Base-by-base conservation (phyloP, 1,140 invertebrate species). In the Drosophila athabasca region DNA sequence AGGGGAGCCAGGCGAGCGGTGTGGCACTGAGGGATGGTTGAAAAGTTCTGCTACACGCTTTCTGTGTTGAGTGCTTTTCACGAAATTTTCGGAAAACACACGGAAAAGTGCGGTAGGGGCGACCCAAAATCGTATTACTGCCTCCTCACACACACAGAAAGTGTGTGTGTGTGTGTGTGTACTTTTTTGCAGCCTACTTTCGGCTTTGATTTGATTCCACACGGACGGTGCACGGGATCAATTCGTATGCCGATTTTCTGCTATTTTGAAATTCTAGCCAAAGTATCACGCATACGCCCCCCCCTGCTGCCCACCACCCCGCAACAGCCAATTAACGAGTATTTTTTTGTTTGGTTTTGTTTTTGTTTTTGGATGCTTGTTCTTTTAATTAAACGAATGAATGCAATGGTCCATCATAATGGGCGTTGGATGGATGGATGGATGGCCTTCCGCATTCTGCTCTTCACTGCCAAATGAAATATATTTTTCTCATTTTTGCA, bases 371-470 rank as follows among this genome's bases (percentile, higher is more conserved):
- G 51, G 35, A 22, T 69, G 68, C 51, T 69, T 69, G 64, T 68
- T 46, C 65, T 66, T 84, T 77, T 81, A 81, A 84, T 84, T 82
- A 81, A 77, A 74, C 66, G 67, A 79, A 72, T 55, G 62, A 85
- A 69, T 69, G 71, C 62, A 70, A 64, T 48, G 48, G 19, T 52
- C 62, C 53, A 59, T 44, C 35, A 60, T 64, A 54, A 54, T 54
- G 51, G 64, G 22, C 58, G 52, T 54, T 29, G 39, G 9, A 31
- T 31, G 29, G 29, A 60, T 58, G 68, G 52, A 54, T 29, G 39
- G 13, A 39, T 39, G 35, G 11, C 62, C 62, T 74, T 62, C 26
- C 60, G 52, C 43, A 26, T 53, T 70, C 46, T 35, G 54, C 35
- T 35, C 64, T 26, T 39, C 22, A 17, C 45, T 6, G 48, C 48